Base-by-base conservation (phyloP, 2,113 vertebrate species). In the Paracanthobrama guichenoti region DNA sequence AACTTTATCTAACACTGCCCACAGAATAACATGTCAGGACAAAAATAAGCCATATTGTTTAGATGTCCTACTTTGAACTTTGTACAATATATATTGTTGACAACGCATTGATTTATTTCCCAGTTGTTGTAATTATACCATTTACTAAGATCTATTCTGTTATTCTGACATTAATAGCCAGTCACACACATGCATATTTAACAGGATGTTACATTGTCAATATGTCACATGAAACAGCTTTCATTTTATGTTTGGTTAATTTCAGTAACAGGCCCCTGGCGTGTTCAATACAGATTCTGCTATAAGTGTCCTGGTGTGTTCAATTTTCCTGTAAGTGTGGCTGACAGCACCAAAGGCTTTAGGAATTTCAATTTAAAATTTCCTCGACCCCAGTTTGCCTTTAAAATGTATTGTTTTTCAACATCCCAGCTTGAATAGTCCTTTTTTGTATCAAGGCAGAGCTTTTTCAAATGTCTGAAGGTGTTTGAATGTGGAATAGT, bases 241-340 rank as follows among this genome's bases (percentile, higher is more conserved):
- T 35, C 46, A 62, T 22, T 78, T 84, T 73, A 44, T 84, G 76
- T 80, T 83, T 78, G 44, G 64, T 79, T 86, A 24, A 83, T 86
- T 83, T 71, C 80, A 83, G 35, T 59, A 82, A 69, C 50, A 57
- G 35, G 53, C 75, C 77, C 67, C 42, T 64, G 18, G 18, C 42
- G 39, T 53, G 67, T 78, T 55, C 62, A 62, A n/a, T 60, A 18
- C 42, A 79, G 55, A 72, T 79, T 72, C 8, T 73, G 10, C 24
- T 48, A 18, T 86, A 86, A 83, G 50, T 82, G 66, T 79, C 66
- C 42, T 64, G 18, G 12, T 50, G 26, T 53, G 76, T 78, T 55
- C 62, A 62, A 12, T 60, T 72, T 12, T 64, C 26, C 18, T 48
- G 31, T 86, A 86, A 83, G 50, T 82, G 66, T 83, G 75, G 64